A percentile compares a stretch with the other conserved stretches of the same genome.
Conservation (phyloP, 2,797 vertebrate species). For the Amphiprion clarkii region DNA sequence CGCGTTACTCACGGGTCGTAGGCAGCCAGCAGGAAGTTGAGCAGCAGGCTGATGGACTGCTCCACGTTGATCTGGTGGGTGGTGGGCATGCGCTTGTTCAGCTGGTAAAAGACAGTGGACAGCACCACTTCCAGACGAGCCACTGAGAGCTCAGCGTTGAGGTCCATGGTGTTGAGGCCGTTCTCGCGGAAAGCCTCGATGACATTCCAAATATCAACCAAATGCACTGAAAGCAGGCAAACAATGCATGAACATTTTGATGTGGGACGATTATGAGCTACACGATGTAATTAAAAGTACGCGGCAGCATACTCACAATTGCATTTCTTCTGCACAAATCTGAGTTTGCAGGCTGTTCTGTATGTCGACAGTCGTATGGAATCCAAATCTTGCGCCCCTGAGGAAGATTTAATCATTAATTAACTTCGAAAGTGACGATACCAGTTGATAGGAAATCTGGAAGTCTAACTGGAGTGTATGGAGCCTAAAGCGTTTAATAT, state of each 20-base stretch:
- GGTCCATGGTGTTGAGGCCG: constrained; percentile 93
- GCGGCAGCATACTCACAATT: constrained; percentile 89
- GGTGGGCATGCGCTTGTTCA: constrained; percentile 98
- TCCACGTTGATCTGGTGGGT: constrained; percentile 98
- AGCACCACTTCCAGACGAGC: constrained; percentile 94
- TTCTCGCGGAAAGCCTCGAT: constrained; percentile 97
- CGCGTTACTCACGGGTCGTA: constrained; percentile 93
- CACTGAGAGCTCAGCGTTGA: constrained; percentile 91
- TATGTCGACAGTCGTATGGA: constrained; percentile 98
- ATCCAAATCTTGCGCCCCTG: constrained; percentile 98
- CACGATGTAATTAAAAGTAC: neutral
- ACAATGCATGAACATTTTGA: neutral
- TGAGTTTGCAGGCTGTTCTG: constrained; percentile 98
- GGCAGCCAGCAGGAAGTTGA: constrained; percentile 97
- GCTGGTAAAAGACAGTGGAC: constrained; percentile 96
- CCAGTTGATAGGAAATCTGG: neutral
- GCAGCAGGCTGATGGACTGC: constrained; percentile 94
- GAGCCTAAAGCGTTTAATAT: neutral
- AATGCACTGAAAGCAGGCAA: constrained; percentile 88
- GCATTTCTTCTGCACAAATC: constrained; percentile 99
- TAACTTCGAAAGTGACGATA: constrained; percentile 17
- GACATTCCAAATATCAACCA: constrained; percentile 99
- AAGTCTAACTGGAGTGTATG: neutral
- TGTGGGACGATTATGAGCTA: rapidly evolving
- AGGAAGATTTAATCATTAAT: constrained; percentile 51